Base-by-base conservation (phyloP, 53 echinoderm and acorn worm species). In the Mesocentrotus franciscanus region DNA sequence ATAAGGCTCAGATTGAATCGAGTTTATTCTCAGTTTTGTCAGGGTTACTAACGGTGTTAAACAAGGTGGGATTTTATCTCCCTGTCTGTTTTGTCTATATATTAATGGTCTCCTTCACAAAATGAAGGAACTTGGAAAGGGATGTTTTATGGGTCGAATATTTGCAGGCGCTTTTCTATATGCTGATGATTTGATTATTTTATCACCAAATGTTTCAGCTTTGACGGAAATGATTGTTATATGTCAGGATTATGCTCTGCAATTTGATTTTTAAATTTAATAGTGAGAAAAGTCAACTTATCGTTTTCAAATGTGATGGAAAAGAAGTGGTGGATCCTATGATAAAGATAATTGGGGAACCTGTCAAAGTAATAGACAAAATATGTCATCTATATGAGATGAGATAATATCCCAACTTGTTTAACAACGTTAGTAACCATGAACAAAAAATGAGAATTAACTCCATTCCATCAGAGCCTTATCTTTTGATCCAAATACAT, bases 241-340 rank as follows among this genome's bases (percentile, higher is more conserved):
- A 10, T 85, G 85, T 85, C 85, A 85, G 85, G 56, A 85, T 49
- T 85, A 49, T 85, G 49, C 85, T 55, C 42, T 85, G 57, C 10
- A 85, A 85, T 85, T 49, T 85, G 85, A 85, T n/a, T 85, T 10
- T 85, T 33, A 83, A 83, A 83, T 30, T 42, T 30, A 83, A 83
- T 6, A 83, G 83, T 83, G 35, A 83, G 83, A 85, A 55, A 55
- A 85, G 56, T 18, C 56, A 85, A 24, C 85, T 85, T 8, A 85
- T 49, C n/a, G n/a, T n/a, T n/a, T n/a, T 85, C 42, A 85, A 1
- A 85, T 85, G 55, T 85, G 85, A 85, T 85, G 56, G 85, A 15
- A 85, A 85, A 18, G 8, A 83, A 10, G 36, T 83, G n/a, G 76
- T 76, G 76, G 32, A 30, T 14, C 76, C 76, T 13, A 42, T n/a